Base-by-base conservation (phyloP, 2,888 invertebrate genomes). In the Ormyrus rosae region DNA sequence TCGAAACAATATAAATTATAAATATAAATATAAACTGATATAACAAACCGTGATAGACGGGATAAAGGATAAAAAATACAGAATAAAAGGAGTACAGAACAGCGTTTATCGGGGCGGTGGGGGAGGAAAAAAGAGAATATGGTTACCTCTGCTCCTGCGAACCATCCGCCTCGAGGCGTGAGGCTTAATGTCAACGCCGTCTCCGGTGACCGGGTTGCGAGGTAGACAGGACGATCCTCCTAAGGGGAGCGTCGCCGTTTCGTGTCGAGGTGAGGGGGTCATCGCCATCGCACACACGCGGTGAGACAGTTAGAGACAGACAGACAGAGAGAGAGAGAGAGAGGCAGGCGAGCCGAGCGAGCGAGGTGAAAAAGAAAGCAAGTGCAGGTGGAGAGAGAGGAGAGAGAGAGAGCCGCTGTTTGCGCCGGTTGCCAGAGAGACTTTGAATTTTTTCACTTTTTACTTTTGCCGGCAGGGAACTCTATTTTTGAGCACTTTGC, bases 151-250 rank as follows among this genome's bases (percentile, higher is more conserved):
- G 86, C 86, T 89, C 87, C 86, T 91, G 89, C 89, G 88, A 88
- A 87, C 86, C 88, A 85, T 88, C 87, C 90, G 90, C 87, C 89
- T 90, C 89, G 87, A 91, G 87, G 73, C 69, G 58, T 81, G 80
- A 76, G 92, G 92, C 90, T 91, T 92, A 91, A 93, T 89, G 88
- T 89, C 88, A 89, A 93, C 92, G 88, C 93, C 93, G 89, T 93
- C 93, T 88, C 93, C 93, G 87, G 93, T 93, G 91, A 93, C 93
- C 86, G 93, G 93, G 88, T 93, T 93, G 92, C 93, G 93, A 91
- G 92, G 92, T 92, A 93, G 87, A 81, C 81, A 69, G 72, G 90
- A 89, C 82, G 86, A 85, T 87, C 89, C 88, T 87, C 90, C 90
- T 90, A 88, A 87, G 34, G 86, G 85, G 84, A 84, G 84, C 85